Conservation (phyloP, 2,888 invertebrate species). For the Nemotelus pantherinus region DNA sequence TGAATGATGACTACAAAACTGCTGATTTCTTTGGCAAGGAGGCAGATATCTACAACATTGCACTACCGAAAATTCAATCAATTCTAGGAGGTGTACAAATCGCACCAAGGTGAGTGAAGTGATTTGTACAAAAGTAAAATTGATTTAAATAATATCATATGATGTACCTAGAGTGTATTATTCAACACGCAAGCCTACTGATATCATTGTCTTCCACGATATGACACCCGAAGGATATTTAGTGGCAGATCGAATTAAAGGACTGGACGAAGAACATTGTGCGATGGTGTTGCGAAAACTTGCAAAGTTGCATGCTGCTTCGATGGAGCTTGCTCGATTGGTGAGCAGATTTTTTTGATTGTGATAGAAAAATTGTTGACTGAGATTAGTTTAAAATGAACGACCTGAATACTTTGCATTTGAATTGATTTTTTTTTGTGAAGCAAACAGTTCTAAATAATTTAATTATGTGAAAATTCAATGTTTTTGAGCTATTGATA, state of each 20-base stretch:
- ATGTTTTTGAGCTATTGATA: background rate
- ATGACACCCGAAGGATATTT: slow-evolving; percentile 65
- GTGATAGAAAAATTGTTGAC: background rate
- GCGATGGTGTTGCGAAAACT: slow-evolving; percentile 66
- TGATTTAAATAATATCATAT: background rate
- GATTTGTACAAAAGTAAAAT: background rate
- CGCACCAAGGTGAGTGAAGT: slow-evolving; percentile 46
- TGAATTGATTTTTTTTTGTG: background rate
- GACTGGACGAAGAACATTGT: slow-evolving; percentile 67
- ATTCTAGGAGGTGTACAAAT: slow-evolving; percentile 46
- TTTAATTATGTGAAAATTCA: background rate
- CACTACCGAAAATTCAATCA: slow-evolving; percentile 51
- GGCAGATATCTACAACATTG: slow-evolving; percentile 52
- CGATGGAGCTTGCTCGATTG: slow-evolving; percentile 64
- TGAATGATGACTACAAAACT: slow-evolving; percentile 48
- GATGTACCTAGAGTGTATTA: background rate
- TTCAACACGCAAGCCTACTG: slow-evolving; percentile 21
- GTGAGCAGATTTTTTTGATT: background rate
- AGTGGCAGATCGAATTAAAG: slow-evolving; percentile 66
- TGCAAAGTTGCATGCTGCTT: slow-evolving; percentile 68
- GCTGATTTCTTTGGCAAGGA: slow-evolving; percentile 54
- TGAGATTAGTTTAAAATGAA: background rate
- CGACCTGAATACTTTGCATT: background rate
- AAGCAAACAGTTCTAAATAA: background rate
- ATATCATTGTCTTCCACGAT: slow-evolving; percentile 66